Evolutionary conservation across 1,140 invertebrate genomes (phyloP), one percentile per base, ranked within the genome.

Genomic region (Panagrolaimus sp.): DNA sequence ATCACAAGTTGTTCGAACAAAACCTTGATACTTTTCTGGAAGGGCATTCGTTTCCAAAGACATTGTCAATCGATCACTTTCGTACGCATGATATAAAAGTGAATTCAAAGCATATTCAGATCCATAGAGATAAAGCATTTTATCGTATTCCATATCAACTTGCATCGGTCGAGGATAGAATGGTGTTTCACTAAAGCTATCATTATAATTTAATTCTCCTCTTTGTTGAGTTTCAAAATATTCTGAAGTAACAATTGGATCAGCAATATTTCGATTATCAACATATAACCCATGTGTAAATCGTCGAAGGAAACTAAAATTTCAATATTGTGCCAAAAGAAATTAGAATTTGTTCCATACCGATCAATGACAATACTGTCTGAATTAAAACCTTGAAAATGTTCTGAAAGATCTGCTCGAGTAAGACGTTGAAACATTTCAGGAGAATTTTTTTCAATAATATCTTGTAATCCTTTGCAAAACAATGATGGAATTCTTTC

Each of bases 161-260:
- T 67, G 66, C 32, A 76, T 82, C 14, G 72, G 70, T 12, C 43
- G 70, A 65, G 80, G 81, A 44, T 55, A 83, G 66, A 82, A 82
- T 43, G 79, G 79, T 15, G 78, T 72, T 15, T 66, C 58, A 21
- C 66, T 66, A 24, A 47, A 28, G 44, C 63, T 68, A 15, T 76
- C 64, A 12, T 73, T 72, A 55, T 82, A 82, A 10, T 73, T 63
- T 0, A 82, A 65, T 73, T 82, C 80, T 28, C 80, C 80, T 63
- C 71, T 68, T 52, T 83, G 81, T 68, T 82, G 80, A n/a, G 80
- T 83, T 71, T 82, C 80, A 64, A 82, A 83, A 63, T 73, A 82
- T 32, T 82, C 77, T 21, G 63, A 68, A n/a, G 81, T 82, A 17
- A 82, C 69, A 64, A 78, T 62, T n/a, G 80, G 80, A 48, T 81